phyloP scores from a whole-genome alignment of 1,140 invertebrate species.

The Heliconius eleuchia region DNA sequence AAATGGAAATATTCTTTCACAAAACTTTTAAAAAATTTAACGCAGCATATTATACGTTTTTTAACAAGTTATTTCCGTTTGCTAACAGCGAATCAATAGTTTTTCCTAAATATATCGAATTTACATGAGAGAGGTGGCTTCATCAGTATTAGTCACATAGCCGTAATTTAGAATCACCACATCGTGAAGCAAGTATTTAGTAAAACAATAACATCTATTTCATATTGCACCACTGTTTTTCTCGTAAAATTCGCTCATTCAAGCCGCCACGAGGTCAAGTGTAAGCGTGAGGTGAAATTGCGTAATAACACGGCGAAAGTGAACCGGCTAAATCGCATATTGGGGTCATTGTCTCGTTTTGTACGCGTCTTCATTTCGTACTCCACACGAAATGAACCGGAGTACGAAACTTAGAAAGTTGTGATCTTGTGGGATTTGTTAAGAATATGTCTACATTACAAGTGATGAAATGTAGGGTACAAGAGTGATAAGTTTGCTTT shows the following conservation, averaged over 20 bases:
- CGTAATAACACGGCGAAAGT: conserved; percentile 70
- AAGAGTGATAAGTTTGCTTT: conserved; percentile 1
- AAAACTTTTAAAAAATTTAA: no score
- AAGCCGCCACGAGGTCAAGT: conserved; percentile 62
- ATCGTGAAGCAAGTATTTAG: neutral
- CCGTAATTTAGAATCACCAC: neutral
- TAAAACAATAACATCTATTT: conserved; percentile 21
- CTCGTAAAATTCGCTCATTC: conserved; percentile 28
- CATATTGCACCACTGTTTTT: conserved; percentile 29
- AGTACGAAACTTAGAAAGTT: conserved; percentile 22
- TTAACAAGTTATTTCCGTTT: no score
- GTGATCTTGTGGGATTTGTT: neutral
- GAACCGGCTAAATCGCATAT: conserved; percentile 66
- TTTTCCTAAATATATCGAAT: no score
- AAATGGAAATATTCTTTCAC: no score
- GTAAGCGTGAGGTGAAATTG: conserved; percentile 73
- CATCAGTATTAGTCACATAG: no score
- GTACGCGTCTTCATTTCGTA: conserved; percentile 45
- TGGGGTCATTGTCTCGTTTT: conserved; percentile 72
- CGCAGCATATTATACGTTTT: no score
- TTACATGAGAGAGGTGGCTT: no score
- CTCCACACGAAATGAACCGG: conserved; percentile 1
- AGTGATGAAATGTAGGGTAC: neutral
- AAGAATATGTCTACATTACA: conserved; percentile 10
- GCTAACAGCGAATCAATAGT: no score